phyloP scores from a whole-genome alignment of 53 echinoderm and acorn worm species.

The Pentamera pediparva region DNA sequence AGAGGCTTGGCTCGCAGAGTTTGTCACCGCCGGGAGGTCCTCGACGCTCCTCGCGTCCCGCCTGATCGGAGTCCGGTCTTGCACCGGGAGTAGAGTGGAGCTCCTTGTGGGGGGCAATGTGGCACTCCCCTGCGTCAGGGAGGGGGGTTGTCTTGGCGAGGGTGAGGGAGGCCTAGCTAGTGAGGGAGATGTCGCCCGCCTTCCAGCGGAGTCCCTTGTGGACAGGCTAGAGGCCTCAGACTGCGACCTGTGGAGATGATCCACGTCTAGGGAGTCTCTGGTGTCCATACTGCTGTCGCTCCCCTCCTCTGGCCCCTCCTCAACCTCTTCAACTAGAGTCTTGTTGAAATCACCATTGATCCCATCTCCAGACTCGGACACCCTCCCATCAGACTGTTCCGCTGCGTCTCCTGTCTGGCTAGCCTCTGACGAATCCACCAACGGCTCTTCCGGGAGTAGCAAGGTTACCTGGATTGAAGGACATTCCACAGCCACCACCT shows the following conservation, averaged over 20 bases:
- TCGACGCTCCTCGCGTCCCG: not conserved
- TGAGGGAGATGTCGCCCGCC: not conserved
- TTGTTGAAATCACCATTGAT: not conserved
- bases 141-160: not conserved
- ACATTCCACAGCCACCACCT: constrained; percentile 60
- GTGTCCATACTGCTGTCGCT: not conserved
- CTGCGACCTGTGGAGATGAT: not conserved
- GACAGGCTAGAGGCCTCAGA: constrained; percentile 16
- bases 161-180: not conserved
- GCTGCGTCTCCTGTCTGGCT: not conserved
- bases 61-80: not conserved
- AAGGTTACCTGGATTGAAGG: constrained; percentile 55
- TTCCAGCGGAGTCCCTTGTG: not conserved
- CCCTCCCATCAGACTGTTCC: constrained; percentile 28
- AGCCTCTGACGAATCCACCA: constrained; percentile 12
- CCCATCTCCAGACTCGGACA: not conserved
- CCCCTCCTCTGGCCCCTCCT: not conserved
- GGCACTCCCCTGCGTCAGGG: not conserved
- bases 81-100: constrained; percentile 3
- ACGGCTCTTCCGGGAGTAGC: constrained; percentile 43
- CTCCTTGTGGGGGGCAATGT: not conserved
- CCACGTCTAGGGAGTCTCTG: not conserved
- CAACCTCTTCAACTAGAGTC: not conserved
- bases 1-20: not conserved
- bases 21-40: not conserved